Conservation (phyloP, 1,140 invertebrate species). For the Radopholus similis region DNA sequence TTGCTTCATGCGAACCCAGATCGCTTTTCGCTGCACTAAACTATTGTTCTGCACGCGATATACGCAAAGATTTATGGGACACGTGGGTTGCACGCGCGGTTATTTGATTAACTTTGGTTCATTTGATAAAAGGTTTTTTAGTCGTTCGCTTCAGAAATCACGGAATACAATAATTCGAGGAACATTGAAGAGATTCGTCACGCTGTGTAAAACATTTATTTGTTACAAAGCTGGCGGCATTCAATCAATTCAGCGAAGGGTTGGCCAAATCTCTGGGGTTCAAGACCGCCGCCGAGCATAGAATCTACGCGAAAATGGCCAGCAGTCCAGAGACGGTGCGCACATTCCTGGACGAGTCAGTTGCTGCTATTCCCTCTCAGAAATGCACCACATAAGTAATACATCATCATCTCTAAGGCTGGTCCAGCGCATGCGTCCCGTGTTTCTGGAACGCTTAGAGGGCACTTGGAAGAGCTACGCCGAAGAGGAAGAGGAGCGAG, state of each 20-base stretch:
- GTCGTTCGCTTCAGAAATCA: slow-evolving; percentile 42
- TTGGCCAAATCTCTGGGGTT: slow-evolving; percentile 55
- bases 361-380: background rate
- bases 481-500: slow-evolving; percentile 37
- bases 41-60: slow-evolving; percentile 50
- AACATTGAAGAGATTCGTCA: slow-evolving; percentile 59
- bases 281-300: slow-evolving; percentile 49
- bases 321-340: slow-evolving; percentile 54
- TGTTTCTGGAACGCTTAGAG: slow-evolving; percentile 53
- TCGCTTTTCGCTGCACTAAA: slow-evolving; percentile 49
- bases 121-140: background rate
- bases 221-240: slow-evolving; percentile 10
- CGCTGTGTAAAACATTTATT: slow-evolving; percentile 39
- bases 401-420: slow-evolving; percentile 34
- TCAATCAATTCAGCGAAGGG: slow-evolving; percentile 49
- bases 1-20: slow-evolving; percentile 33
- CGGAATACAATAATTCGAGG: slow-evolving; percentile 56
- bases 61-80: slow-evolving; percentile 32
- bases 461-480: slow-evolving; percentile 49
- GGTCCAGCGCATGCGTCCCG: slow-evolving; percentile 47
- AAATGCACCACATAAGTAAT: background rate
- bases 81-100: slow-evolving; percentile 34
- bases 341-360: slow-evolving; percentile 51
- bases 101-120: background rate
- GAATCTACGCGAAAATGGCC: slow-evolving; percentile 58